Base-by-base conservation (phyloP, 2,888 invertebrate genomes). In the Belgica antarctica region DNA sequence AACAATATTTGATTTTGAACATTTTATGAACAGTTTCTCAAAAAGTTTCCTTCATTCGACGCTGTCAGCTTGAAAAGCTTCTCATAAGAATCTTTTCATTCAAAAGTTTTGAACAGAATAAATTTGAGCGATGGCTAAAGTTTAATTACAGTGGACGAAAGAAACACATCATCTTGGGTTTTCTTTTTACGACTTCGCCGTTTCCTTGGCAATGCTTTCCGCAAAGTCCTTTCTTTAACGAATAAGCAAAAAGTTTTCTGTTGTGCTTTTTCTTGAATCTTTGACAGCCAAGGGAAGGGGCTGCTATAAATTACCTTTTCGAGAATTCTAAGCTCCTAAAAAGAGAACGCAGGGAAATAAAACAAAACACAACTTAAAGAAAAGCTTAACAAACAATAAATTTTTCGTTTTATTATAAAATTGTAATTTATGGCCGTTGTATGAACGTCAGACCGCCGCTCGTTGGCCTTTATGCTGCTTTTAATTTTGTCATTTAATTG, bases 391-490 rank as follows among this genome's bases (percentile, higher is more conserved):
- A 66, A 66, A 66, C 65, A 66, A 66, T 66, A 66, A 66, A 66
- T 66, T 66, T 41, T 63, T 66, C 65, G 47, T 66, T 66, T 66
- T 66, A 66, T 66, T 41, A 66, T 66, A 66, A 66, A 66, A 66
- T 66, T 66, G 65, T 66, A 22, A 66, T 66, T 66, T 66, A 66
- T 66, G 12, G 47, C 31, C 41, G n/a, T 7, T 2, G 27, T 12
- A 25, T 46, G 25, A 19, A 36, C 46, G 8, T 31, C 1, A 7
- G n/a, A 8, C n/a, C 17, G 17, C 28, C 36, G n/a, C n/a, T 27
- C n/a, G 28, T 24, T 22, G 41, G n/a, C 63, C 41, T 63, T 63
- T 62, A 12, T 34, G 22, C 31, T 31, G n/a, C 17, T 12, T 63
- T 63, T 63, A 66, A 66, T 47, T 66, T 63, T 63, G 36, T 66